phyloP scores from a whole-genome alignment of 2,113 vertebrate genomes.

The Notothenia coriiceps region DNA sequence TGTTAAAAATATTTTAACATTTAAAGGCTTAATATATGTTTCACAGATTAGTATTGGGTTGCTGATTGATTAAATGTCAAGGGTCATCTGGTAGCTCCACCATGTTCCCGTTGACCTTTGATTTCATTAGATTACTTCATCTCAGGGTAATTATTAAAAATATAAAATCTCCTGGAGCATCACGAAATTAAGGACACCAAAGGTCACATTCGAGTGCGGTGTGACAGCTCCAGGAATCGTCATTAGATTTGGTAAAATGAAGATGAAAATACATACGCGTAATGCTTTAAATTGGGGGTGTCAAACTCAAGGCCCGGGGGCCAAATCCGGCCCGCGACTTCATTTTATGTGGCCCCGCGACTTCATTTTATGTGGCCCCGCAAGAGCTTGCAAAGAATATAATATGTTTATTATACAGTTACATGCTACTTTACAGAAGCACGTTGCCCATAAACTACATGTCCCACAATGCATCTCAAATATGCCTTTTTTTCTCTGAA shows the following conservation, averaged over 20 bases:
- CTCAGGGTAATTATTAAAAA: constrained; percentile 20
- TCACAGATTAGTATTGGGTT: not conserved
- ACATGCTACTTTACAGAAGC: too few species aligned
- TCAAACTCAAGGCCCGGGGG: too few species aligned
- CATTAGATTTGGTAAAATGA: constrained; percentile 17
- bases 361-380: too few species aligned
- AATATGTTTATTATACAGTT: too few species aligned
- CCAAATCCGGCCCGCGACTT: too few species aligned
- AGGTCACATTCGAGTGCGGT: constrained; percentile 6
- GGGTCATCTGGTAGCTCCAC: not conserved
- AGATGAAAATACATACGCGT: constrained; percentile 15
- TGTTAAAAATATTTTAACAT: not conserved
- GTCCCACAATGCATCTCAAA: too few species aligned
- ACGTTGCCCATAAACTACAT: too few species aligned
- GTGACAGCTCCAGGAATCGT: constrained; percentile 15
- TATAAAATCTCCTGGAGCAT: constrained; percentile 21
- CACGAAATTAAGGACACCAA: not conserved
- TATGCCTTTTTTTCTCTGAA: too few species aligned
- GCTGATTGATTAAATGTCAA: constrained; percentile 3
- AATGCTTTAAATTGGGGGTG: not conserved
- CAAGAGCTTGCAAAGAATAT: too few species aligned
- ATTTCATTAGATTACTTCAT: constrained; percentile 20
- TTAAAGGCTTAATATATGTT: not conserved
- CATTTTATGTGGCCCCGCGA: too few species aligned
- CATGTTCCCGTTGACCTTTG: constrained; percentile 1